These are phyloP conservation scores for Ormia ochracea DNA, from an alignment of 2,888 invertebrate species.

Conservation along the genomic window DNA sequence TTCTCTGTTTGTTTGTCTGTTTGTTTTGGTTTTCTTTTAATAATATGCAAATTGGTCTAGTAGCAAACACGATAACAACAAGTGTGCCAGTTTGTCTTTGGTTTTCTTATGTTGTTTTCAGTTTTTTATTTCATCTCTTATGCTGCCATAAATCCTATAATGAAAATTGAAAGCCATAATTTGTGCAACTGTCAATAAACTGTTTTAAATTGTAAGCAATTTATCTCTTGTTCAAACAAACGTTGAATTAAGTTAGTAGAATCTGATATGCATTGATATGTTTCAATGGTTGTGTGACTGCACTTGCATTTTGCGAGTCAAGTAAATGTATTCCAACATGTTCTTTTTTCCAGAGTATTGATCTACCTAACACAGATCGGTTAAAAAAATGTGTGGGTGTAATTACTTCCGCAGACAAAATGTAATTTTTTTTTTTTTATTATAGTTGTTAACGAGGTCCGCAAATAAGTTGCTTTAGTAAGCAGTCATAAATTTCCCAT, in stretches of 20 bases:
- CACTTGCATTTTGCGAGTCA: too few relatives aligned
- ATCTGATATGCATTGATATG: slow-evolving; percentile 9
- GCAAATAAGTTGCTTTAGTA: neutral
- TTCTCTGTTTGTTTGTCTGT: neutral
- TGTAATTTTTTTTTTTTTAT: slow-evolving; percentile 7
- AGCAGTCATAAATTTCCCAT: too few relatives aligned
- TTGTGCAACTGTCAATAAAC: slow-evolving; percentile 61
- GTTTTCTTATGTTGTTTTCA: slow-evolving; percentile 3
- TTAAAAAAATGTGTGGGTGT: slow-evolving; percentile 53
- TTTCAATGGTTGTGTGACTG: neutral
- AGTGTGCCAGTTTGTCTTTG: slow-evolving; percentile 43
- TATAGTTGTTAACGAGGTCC: neutral
- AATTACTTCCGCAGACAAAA: slow-evolving; percentile 47
- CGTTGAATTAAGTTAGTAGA: slow-evolving; percentile 18
- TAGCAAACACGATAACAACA: slow-evolving; percentile 32
- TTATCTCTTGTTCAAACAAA: slow-evolving; percentile 8
- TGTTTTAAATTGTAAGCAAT: slow-evolving; percentile 48
- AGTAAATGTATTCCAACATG: neutral
- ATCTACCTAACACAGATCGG: neutral
- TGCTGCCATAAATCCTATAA: slow-evolving; percentile 56
- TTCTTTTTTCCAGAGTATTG: neutral
- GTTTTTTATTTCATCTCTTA: neutral
- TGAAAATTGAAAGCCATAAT: slow-evolving; percentile 61
- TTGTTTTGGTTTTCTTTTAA: neutral
- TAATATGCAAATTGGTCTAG: slow-evolving; percentile 56